Conservation (phyloP, 92 coral and sea anemone species). For the Phenganax marumi region DNA sequence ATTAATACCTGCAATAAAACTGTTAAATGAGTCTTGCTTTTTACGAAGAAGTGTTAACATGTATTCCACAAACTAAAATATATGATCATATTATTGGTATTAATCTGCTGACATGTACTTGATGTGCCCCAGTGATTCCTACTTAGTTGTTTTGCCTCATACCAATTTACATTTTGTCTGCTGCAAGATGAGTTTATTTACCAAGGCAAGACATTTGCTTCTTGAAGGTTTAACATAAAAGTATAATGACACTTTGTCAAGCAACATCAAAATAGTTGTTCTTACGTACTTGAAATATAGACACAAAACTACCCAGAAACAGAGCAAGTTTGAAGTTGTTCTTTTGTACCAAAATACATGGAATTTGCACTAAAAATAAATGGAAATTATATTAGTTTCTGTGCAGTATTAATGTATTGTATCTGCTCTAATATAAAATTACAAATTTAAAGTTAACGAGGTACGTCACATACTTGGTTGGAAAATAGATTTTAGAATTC, state of each 20-base stretch:
- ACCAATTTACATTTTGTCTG: too few relatives aligned
- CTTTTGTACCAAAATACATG: constrained; percentile 49
- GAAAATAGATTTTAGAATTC: constrained; percentile 2
- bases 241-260: background rate
- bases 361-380: constrained; percentile 56
- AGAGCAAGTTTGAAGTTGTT: constrained; percentile 76
- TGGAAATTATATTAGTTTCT: background rate
- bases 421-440: background rate
- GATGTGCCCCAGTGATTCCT: too few relatives aligned
- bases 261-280: background rate
- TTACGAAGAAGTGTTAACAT: constrained; percentile 60
- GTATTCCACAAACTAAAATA: constrained; percentile 69
- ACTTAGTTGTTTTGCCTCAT: too few relatives aligned
- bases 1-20: constrained; percentile 73
- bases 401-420: background rate
- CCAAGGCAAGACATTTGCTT: too few relatives aligned
- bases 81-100: too few relatives aligned
- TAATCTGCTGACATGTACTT: too few relatives aligned
- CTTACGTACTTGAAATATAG: constrained; percentile 70
- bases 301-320: constrained; percentile 87
- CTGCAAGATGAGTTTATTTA: too few relatives aligned
- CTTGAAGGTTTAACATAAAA: background rate
- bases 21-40: constrained; percentile 67
- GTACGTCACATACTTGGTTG: constrained; percentile 10
- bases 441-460: background rate